These are phyloP conservation scores for Cyclargus thomasi DNA, from an alignment of 1,140 invertebrate genomes.

Conservation along the genomic window DNA sequence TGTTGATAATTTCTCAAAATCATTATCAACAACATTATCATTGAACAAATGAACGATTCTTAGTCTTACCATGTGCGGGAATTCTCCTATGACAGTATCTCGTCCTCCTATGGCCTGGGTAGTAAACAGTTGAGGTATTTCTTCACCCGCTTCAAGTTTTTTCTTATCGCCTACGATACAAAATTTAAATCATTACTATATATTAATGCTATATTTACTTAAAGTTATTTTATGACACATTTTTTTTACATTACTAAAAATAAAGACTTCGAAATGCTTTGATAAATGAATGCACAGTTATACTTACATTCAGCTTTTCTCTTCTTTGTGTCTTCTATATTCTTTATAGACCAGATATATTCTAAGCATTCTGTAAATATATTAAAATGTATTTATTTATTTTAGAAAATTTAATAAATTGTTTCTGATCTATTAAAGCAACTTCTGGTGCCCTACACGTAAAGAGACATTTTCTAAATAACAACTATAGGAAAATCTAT, in stretches of 20 bases:
- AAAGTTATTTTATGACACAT: no score
- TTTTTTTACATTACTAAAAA: no score
- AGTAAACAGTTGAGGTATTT: not conserved
- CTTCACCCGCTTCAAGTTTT: not conserved
- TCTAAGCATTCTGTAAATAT: constrained; percentile 10
- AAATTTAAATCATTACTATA: no score
- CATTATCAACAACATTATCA: no score
- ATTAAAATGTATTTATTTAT: not conserved
- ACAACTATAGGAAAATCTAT: not conserved
- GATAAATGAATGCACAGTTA: not conserved
- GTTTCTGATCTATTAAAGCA: no score
- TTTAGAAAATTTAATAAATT: no score
- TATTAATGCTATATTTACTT: no score
- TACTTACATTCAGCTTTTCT: constrained; percentile 9
- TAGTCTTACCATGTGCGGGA: constrained; percentile 28
- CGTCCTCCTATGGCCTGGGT: not conserved
- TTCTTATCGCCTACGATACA: not conserved
- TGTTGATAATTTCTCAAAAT: no score
- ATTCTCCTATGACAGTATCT: constrained; percentile 19
- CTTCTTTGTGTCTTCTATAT: not conserved
- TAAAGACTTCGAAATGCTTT: not conserved
- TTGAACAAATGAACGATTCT: no score
- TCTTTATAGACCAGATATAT: constrained; percentile 16
- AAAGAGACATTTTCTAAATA: no score
- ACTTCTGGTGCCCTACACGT: no score